These are phyloP conservation scores for Papilio protenor DNA, from an alignment of 2,888 invertebrate species.

Conservation along the genomic window DNA sequence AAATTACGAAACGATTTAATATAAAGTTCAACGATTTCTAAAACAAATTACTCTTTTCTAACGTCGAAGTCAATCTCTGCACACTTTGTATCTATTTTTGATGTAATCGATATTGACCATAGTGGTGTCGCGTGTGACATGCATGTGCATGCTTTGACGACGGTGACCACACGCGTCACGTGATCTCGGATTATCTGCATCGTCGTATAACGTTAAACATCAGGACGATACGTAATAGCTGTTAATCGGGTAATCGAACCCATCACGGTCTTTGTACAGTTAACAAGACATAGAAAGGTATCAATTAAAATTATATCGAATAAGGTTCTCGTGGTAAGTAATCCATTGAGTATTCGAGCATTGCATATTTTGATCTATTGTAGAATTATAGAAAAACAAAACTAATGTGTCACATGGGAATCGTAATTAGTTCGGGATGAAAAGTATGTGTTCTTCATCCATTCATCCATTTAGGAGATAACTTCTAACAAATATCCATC, in stretches of 20 bases:
- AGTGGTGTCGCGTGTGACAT: slow-evolving; percentile 32
- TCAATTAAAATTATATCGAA: neutral
- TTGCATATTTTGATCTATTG: too few relatives aligned
- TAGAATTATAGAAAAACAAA: neutral
- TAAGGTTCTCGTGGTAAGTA: neutral
- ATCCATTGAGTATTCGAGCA: neutral
- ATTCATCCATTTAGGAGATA: too few relatives aligned
- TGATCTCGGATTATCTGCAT: slow-evolving; percentile 21
- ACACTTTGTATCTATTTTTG: neutral
- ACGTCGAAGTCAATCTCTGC: neutral
- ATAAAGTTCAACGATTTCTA: too few relatives aligned
- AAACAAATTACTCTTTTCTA: too few relatives aligned
- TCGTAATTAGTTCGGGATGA: too few relatives aligned
- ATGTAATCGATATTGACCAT: neutral
- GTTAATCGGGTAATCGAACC: slow-evolving; percentile 22
- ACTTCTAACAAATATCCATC: too few relatives aligned
- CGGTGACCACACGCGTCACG: neutral
- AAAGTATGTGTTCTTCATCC: too few relatives aligned
- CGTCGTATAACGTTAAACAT: neutral
- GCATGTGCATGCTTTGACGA: slow-evolving; percentile 21
- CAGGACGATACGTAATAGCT: slow-evolving; percentile 12
- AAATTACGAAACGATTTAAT: too few relatives aligned
- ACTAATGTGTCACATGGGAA: too few relatives aligned
- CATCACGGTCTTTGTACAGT: slow-evolving; percentile 6
- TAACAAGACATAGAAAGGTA: neutral